Conservation (phyloP, 2,113 vertebrate species). For the Nothoprocta perdicaria region DNA sequence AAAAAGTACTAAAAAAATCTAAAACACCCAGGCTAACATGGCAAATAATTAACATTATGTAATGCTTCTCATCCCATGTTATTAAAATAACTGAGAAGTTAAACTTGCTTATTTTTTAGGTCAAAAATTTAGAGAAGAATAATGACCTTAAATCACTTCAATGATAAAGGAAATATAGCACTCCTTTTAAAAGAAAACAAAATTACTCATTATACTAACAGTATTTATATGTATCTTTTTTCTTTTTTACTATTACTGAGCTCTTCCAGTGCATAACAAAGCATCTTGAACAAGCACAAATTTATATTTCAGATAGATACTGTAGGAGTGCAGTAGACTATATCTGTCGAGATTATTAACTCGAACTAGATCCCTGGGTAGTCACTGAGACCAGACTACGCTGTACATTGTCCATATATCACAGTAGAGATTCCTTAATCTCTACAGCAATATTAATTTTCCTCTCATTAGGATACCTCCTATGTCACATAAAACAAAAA, state of each 20-base stretch:
- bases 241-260: background rate
- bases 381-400: background rate
- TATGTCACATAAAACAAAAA: background rate
- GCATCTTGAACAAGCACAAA: background rate
- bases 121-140: background rate
- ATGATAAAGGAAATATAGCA: background rate
- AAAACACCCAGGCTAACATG: background rate
- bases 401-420: background rate
- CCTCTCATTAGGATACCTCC: background rate
- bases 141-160: background rate
- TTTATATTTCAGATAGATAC: background rate
- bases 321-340: background rate
- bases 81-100: background rate
- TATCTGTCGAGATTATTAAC: background rate
- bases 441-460: background rate
- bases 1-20: slow-evolving; percentile 21
- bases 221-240: background rate
- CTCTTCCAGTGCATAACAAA: background rate
- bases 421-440: background rate
- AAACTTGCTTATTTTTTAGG: background rate
- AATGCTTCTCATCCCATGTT: background rate
- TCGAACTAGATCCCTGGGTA: background rate
- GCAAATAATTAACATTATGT: background rate
- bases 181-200: background rate
- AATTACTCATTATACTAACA: background rate